Conservation (phyloP, 92 coral and sea anemone species). For the Palythoa grandiflora region DNA sequence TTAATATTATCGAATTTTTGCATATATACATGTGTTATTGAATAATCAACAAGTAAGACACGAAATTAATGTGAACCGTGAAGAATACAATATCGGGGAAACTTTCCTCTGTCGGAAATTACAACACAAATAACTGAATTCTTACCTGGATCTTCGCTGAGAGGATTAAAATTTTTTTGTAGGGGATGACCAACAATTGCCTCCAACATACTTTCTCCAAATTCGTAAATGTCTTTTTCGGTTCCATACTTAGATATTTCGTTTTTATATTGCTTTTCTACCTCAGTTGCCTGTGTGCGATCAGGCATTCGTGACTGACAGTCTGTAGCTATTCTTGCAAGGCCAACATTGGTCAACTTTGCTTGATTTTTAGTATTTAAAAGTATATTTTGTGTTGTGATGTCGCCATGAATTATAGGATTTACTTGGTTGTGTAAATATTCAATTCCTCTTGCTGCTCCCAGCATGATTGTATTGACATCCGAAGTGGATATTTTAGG, state of each 20-base stretch:
- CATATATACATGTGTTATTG: neutral
- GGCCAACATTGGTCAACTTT: slow-evolving; percentile 65
- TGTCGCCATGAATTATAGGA: slow-evolving; percentile 58
- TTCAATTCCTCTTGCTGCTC: slow-evolving; percentile 62
- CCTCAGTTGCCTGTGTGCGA: slow-evolving; percentile 50
- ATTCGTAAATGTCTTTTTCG: neutral
- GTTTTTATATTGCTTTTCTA: neutral
- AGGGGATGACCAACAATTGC: slow-evolving; percentile 1
- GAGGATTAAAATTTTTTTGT: neutral
- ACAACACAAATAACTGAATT: neutral
- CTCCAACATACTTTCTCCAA: slow-evolving; percentile 12
- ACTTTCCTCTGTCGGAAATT: neutral
- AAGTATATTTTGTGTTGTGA: slow-evolving; percentile 63
- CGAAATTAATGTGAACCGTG: neutral
- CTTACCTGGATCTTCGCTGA: neutral
- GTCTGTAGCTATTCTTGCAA: slow-evolving; percentile 48
- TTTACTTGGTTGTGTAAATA: slow-evolving; percentile 52
- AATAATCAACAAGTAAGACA: too few relatives aligned
- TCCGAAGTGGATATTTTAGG: slow-evolving; percentile 43
- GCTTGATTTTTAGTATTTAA: slow-evolving; percentile 55
- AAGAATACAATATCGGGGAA: neutral
- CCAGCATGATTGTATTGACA: slow-evolving; percentile 58
- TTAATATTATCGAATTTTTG: too few relatives aligned
- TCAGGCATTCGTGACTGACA: slow-evolving; percentile 48
- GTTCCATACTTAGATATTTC: neutral